These are phyloP conservation scores for Hoplodrina ambigua DNA, from an alignment of 2,888 invertebrate species.

Conservation along the genomic window DNA sequence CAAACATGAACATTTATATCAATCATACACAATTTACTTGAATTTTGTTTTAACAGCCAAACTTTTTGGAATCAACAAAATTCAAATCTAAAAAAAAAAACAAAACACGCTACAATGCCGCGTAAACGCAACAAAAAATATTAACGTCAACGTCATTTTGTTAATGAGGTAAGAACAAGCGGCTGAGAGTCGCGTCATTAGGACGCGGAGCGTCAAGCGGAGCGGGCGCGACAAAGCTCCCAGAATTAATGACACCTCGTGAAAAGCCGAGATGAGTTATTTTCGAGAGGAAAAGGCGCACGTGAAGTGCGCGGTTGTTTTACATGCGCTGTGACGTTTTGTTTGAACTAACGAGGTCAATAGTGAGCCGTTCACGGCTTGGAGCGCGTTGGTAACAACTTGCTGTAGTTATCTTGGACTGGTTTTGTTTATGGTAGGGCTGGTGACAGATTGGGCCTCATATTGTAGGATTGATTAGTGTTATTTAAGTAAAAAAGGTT, in stretches of 20 bases:
- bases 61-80: constrained; percentile 18
- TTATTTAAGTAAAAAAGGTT: background rate
- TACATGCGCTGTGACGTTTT: constrained; percentile 82
- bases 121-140: constrained; percentile 63
- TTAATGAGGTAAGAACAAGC: constrained; percentile 87
- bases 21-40: constrained; percentile 1
- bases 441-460: background rate
- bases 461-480: background rate
- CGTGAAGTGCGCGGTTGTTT: constrained; percentile 87
- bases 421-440: constrained; percentile 32
- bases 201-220: constrained; percentile 73
- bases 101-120: constrained; percentile 49
- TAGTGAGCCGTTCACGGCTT: constrained; percentile 80
- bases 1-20: no score
- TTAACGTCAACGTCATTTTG: constrained; percentile 71
- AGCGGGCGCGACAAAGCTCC: constrained; percentile 78
- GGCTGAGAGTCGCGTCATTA: constrained; percentile 82
- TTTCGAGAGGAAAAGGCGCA: constrained; percentile 90
- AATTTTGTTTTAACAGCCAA: constrained; percentile 3
- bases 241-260: constrained; percentile 88
- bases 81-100: constrained; percentile 19
- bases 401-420: constrained; percentile 60
- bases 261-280: constrained; percentile 89
- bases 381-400: constrained; percentile 77
- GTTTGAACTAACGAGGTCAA: constrained; percentile 89